Percentiles rank a stretch among this genome's conserved stretches.
These are phyloP conservation scores for Ophonus ardosiacus DNA, from an alignment of 2,888 invertebrate genomes.

Conservation along the genomic window DNA sequence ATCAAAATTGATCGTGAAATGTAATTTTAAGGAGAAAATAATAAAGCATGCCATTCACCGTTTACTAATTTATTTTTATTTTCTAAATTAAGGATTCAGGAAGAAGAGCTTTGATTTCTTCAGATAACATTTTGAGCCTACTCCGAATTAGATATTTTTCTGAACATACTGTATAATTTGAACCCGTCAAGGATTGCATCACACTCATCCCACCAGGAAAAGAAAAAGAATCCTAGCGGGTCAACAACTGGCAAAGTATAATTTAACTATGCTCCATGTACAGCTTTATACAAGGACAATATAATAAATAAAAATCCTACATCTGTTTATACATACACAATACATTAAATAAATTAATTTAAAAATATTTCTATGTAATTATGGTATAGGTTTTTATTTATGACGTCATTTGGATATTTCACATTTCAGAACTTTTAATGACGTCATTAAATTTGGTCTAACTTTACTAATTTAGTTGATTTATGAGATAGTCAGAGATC, in stretches of 20 bases:
- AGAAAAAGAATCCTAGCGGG: not conserved
- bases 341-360: conserved; percentile 14
- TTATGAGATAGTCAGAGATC: conserved; percentile 33
- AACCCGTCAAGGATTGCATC: conserved; percentile 16
- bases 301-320: conserved; percentile 15
- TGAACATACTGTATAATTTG: not conserved
- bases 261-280: conserved; percentile 25
- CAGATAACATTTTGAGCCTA: too few relatives aligned
- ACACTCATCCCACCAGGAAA: not conserved
- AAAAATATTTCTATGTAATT: conserved; percentile 12
- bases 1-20: too few relatives aligned
- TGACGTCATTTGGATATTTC: conserved; percentile 8
- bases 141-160: too few relatives aligned
- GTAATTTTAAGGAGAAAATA: too few relatives aligned
- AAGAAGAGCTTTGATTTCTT: too few relatives aligned
- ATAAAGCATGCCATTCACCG: too few relatives aligned
- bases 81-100: too few relatives aligned
- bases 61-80: too few relatives aligned
- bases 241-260: conserved; percentile 25
- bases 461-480: conserved; percentile 20
- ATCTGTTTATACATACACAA: conserved; percentile 9
- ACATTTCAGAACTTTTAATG: not conserved
- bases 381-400: not conserved
- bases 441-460: conserved; percentile 18
- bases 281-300: not conserved